These are phyloP conservation scores for Euplagia quadripunctaria DNA, from an alignment of 2,888 invertebrate genomes.

Conservation along the genomic window DNA sequence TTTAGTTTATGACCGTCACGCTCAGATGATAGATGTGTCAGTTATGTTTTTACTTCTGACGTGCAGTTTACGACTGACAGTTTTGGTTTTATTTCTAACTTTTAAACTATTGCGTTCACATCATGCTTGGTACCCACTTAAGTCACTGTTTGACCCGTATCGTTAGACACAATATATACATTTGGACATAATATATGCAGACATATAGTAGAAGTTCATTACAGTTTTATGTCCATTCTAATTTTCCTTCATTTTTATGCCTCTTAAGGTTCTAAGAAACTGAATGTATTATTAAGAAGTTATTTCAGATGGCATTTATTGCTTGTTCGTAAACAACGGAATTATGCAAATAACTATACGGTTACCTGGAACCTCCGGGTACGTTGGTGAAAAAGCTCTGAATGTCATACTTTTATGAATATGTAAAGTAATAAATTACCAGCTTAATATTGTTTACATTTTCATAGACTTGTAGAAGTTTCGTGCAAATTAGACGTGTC, in stretches of 20 bases:
- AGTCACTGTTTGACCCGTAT: not conserved
- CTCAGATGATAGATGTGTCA: too few relatives aligned
- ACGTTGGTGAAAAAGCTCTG: not conserved
- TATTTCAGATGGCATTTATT: conserved; percentile 8
- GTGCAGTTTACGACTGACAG: too few relatives aligned
- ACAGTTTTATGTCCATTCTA: not conserved
- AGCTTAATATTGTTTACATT: not conserved
- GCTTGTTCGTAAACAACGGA: conserved; percentile 9
- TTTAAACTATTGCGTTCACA: too few relatives aligned
- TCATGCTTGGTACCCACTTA: too few relatives aligned
- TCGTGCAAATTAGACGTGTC: too few relatives aligned
- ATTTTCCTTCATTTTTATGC: conserved; percentile 11
- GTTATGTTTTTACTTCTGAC: too few relatives aligned
- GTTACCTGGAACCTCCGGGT: not conserved
- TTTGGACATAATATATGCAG: not conserved
- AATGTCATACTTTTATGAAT: not conserved
- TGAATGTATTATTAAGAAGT: conserved; percentile 1
- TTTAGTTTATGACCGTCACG: too few relatives aligned
- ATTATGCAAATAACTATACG: conserved; percentile 16
- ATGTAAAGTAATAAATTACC: not conserved
- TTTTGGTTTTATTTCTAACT: too few relatives aligned
- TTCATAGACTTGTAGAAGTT: too few relatives aligned
- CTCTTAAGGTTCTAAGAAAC: conserved; percentile 10
- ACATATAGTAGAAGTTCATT: not conserved
- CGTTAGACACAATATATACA: not conserved